Evolutionary conservation across 2,888 invertebrate species (phyloP).

Genomic region (Drosophila sordidula): DNA sequence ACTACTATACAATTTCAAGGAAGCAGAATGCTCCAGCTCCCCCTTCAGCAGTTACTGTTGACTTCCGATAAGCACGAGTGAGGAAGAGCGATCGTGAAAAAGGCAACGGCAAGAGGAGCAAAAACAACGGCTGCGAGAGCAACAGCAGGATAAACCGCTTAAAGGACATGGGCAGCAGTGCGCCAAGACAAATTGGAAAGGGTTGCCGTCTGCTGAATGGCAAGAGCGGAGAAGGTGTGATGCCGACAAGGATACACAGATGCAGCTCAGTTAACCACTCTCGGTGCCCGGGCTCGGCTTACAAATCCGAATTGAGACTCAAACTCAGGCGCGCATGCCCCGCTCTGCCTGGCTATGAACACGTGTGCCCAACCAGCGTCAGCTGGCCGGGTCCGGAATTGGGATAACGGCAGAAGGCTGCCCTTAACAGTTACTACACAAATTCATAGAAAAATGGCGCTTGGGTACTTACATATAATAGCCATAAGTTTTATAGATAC

Average conservation of each 20-base stretch:
- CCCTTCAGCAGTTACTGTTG: slow-evolving; percentile 63
- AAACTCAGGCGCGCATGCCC: slow-evolving; percentile 67
- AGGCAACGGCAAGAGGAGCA: slow-evolving; percentile 44
- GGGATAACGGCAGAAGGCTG: slow-evolving; percentile 14
- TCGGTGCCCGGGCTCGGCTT: slow-evolving; percentile 51
- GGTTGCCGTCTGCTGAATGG: slow-evolving; percentile 55
- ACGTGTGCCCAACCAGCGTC: slow-evolving; percentile 65
- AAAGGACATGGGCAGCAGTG: slow-evolving; percentile 60
- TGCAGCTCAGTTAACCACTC: slow-evolving; percentile 44
- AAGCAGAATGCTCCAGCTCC: slow-evolving; percentile 63
- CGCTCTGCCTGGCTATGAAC: slow-evolving; percentile 46
- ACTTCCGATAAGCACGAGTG: slow-evolving; percentile 79
- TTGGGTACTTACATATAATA: not conserved
- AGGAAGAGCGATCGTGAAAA: slow-evolving; percentile 43
- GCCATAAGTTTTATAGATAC: not conserved
- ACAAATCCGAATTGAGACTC: slow-evolving; percentile 76
- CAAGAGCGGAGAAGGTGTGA: slow-evolving; percentile 65
- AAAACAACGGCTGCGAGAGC: slow-evolving; percentile 45
- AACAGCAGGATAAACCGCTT: slow-evolving; percentile 79
- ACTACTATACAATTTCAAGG: slow-evolving; percentile 60
- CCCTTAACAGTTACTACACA: slow-evolving; percentile 5
- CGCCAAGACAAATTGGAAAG: slow-evolving; percentile 59
- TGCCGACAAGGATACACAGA: slow-evolving; percentile 72
- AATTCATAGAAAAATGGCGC: slow-evolving; percentile 19
- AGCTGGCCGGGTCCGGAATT: slow-evolving; percentile 38